Evolutionary conservation across 2,113 vertebrate species (phyloP).

Genomic region (Sylvilagus bachmani): DNA sequence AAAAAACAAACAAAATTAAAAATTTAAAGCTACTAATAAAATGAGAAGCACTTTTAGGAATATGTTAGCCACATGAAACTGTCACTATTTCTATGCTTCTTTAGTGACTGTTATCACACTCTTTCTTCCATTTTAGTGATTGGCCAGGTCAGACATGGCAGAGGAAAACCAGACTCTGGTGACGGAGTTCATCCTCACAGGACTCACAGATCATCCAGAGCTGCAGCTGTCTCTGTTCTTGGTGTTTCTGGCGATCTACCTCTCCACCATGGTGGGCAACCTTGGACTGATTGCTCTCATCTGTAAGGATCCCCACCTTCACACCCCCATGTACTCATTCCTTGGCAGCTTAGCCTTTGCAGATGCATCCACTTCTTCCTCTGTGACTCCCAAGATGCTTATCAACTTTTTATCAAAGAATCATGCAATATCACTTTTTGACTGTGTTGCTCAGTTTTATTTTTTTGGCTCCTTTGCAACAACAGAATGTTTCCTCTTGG

Average conservation of each 20-base stretch:
- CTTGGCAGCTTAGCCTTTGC: conserved; percentile 71
- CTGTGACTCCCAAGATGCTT: conserved; percentile 75
- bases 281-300: conserved; percentile 62
- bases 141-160: neutral
- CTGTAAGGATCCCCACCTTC: conserved; percentile 66
- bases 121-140: conserved; percentile 6
- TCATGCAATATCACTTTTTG: conserved; percentile 23
- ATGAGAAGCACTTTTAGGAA: neutral
- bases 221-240: conserved; percentile 58
- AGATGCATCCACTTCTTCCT: conserved; percentile 67
- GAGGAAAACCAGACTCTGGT: conserved; percentile 56
- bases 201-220: conserved; percentile 39
- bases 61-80: neutral
- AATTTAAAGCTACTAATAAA: neutral
- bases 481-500: conserved; percentile 80
- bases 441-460: conserved; percentile 75
- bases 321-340: conserved; percentile 72
- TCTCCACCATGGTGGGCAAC: conserved; percentile 63
- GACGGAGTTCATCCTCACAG: conserved; percentile 58
- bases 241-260: conserved; percentile 55
- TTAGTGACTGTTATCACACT: conserved; percentile 26
- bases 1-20: neutral
- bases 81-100: neutral
- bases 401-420: conserved; percentile 58
- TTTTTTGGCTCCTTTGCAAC: conserved; percentile 76